Base-by-base conservation (phyloP, 2,888 invertebrate species). In the Eupelmus urozonus region DNA sequence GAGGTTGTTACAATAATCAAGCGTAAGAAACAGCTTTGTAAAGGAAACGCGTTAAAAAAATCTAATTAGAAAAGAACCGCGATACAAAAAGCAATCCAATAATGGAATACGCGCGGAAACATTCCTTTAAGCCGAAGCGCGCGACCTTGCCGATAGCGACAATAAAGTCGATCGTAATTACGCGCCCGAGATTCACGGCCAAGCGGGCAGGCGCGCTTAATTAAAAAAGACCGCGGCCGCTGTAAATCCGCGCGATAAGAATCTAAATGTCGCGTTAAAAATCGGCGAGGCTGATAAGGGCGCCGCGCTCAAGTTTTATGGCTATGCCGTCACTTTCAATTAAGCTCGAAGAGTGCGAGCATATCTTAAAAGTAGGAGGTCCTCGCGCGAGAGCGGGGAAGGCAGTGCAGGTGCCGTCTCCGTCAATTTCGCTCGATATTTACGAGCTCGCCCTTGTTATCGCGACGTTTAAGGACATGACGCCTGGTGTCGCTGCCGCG, bases 191-290 rank as follows among this genome's bases (percentile, higher is more conserved):
- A 57, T 71, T 70, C 76, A 76, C 70, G 70, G 71, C n/a, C 70
- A 49, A 49, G 45, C 34, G 2, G 13, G 4, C 45, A 45, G 16
- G 5, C 20, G n/a, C 20, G 49, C 59, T 77, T 72, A 77, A 77
- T 77, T 77, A 77, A 77, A 77, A 67, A 72, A 60, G 63, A 42
- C 23, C 53, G 62, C 4, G 53, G 55, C 42, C 51, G 72, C 25
- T 72, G 60, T 77, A 77, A 77, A 77, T 77, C 40, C 59, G n/a
- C 1, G 9, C 29, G 77, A 77, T 77, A 77, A 72, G 34, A 18
- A 77, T 77, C 77, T 42, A 34, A 67, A 67, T 62, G 62, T 25
- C 34, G 29, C 20, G 62, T 60, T 72, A 42, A 71, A 72, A 72
- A 66, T 72, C 25, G n/a, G 20, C 29, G 13, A 16, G n/a, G 16